A percentile compares a stretch with the other conserved stretches of the same genome.
These are phyloP conservation scores for Phataginus tetradactyla DNA, from an alignment of 2,797 vertebrate genomes.

Conservation along the genomic window DNA sequence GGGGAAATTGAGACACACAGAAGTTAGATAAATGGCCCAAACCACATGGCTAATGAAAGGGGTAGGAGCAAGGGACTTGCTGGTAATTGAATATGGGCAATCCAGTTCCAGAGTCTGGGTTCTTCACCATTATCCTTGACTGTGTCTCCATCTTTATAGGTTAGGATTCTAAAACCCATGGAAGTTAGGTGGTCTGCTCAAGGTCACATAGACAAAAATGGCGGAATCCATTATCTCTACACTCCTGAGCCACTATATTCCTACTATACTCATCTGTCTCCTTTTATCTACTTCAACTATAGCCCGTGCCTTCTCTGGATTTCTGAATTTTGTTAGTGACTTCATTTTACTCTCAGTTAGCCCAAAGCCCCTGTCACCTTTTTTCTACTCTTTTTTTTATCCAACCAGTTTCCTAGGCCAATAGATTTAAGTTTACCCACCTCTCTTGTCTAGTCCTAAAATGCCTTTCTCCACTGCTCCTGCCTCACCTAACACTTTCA, in stretches of 20 bases:
- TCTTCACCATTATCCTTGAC: neutral
- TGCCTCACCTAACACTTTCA: neutral
- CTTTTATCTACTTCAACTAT: neutral
- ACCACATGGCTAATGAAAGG: neutral
- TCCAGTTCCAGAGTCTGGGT: neutral
- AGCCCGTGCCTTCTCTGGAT: neutral
- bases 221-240: neutral
- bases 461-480: neutral
- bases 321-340: neutral
- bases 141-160: neutral
- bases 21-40: neutral
- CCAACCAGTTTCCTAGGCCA: neutral
- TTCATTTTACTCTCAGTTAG: neutral
- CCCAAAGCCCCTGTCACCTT: neutral
- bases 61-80: neutral
- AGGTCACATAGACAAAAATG: neutral
- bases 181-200: neutral
- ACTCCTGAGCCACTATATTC: neutral
- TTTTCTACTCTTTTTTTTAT: neutral
- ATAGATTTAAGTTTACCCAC: neutral
- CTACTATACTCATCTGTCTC: neutral
- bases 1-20: neutral
- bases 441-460: neutral
- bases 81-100: neutral
- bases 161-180: neutral